Base-by-base conservation (phyloP, 2,113 vertebrate species). In the Channa maculata region DNA sequence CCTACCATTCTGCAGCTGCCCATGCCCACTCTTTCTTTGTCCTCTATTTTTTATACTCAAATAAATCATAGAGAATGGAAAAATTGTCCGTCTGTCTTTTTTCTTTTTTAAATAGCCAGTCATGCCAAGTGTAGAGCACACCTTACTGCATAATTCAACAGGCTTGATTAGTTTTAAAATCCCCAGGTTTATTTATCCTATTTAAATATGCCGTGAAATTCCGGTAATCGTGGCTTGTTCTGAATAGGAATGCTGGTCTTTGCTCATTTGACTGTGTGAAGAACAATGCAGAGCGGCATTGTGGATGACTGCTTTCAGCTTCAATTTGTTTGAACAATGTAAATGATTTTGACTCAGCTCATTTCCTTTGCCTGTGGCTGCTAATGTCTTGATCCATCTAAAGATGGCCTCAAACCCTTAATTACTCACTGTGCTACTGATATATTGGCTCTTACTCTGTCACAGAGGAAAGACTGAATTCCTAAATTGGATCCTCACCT, bases 121-220 rank as follows among this genome's bases (percentile, higher is more conserved):
- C 87, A 48, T 86, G 87, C 93, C 82, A 86, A 92, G 81, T 80
- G 83, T 80, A 64, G 6, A 9, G 82, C 65, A 55, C 80, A 88
- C 87, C 84, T 86, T 87, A 51, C 89, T 92, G 87, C 92, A 83
- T 86, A 89, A 94, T 95, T 94, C 92, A 96, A 84, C 84, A 91
- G 83, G 82, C 78, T 83, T 94, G 91, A 95, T 95, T 95, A 94
- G 94, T 94, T 94, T 94, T 87, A 91, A 85, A 92, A 93, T 89
- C 79, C 64, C 65, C 72, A 59, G 74, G 77, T 87, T 90, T 91
- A 88, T 88, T 91, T 89, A 82, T 89, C 86, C 84, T 70, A 65
- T 84, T 88, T 83, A 87, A 90, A 84, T 81, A 81, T 68, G 50
- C 60, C 3, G 5, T 82, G 60, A 90, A 92, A 79, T 78, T 59